A percentile compares a stretch with the other conserved stretches of the same genome.
Conservation (phyloP, 1,140 invertebrate species). For the Belonocnema kinseyi region DNA sequence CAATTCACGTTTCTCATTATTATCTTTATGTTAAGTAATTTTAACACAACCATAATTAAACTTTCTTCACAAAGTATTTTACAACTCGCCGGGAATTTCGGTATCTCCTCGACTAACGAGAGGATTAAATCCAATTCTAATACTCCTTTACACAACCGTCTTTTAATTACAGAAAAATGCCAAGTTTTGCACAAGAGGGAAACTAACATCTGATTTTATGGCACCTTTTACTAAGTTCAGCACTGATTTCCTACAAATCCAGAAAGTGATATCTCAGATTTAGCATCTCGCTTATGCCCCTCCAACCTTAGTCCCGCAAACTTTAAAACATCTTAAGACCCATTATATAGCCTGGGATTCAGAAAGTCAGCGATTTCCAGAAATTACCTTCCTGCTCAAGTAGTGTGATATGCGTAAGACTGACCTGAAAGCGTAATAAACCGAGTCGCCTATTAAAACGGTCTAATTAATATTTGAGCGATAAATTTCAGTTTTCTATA, state of each 20-base stretch:
- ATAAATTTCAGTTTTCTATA: constrained; percentile 29
- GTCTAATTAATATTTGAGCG: constrained; percentile 27
- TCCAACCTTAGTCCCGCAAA: not conserved
- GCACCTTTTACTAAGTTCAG: constrained; percentile 24
- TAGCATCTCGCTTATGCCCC: not conserved
- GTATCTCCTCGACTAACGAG: not conserved
- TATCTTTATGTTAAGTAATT: not conserved
- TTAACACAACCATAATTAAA: not conserved
- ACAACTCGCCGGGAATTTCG: not conserved
- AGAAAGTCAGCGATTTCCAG: constrained; percentile 17
- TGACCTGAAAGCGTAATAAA: constrained; percentile 23
- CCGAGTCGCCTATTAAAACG: constrained; percentile 9
- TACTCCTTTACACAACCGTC: not conserved
- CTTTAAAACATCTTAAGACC: not conserved
- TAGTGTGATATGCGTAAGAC: constrained; percentile 17
- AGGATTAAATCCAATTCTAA: constrained; percentile 16
- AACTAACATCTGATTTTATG: constrained; percentile 19
- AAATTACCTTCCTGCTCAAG: constrained; percentile 8
- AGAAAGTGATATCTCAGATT: constrained; percentile 26
- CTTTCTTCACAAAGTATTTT: constrained; percentile 14
- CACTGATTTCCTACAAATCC: constrained; percentile 22
- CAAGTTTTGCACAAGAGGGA: constrained; percentile 5
- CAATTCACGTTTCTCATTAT: too few species aligned
- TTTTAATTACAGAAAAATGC: constrained; percentile 26
- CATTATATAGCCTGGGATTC: not conserved